These are phyloP conservation scores for Amphipoea lucens DNA, from an alignment of 2,888 invertebrate species.

Conservation along the genomic window DNA sequence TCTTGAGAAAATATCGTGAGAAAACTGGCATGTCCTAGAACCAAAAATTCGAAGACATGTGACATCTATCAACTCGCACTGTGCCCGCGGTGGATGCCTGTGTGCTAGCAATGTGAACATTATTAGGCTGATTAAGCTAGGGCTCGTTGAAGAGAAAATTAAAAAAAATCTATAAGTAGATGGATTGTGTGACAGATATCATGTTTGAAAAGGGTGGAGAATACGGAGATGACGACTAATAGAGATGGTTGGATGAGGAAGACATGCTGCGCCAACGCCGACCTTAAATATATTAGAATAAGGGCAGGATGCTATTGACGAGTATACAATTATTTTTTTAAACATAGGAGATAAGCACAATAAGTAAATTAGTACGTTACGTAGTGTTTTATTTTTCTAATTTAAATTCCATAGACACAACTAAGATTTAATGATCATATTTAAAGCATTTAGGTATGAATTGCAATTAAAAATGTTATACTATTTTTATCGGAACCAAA, in stretches of 20 bases:
- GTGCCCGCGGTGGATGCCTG: no score
- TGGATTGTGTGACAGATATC: background rate
- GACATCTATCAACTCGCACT: background rate
- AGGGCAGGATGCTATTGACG: background rate
- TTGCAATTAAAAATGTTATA: conserved; percentile 35
- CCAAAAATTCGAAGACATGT: background rate
- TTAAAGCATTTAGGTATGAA: conserved; percentile 5
- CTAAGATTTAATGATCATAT: background rate
- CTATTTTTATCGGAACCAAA: conserved; percentile 22
- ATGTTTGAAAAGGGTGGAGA: background rate
- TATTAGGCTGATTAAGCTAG: no score
- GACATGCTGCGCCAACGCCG: no score
- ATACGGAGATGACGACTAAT: background rate
- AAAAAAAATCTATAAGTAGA: background rate
- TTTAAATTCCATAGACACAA: background rate
- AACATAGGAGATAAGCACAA: background rate
- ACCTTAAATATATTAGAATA: background rate
- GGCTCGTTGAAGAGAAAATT: background rate
- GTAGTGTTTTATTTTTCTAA: background rate
- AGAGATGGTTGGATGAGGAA: background rate
- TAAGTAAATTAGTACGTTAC: background rate
- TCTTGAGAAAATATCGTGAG: background rate
- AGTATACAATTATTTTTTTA: no score
- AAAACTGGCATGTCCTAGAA: background rate
- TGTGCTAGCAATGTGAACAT: no score